A percentile compares a stretch with the other conserved stretches of the same genome.
Evolutionary conservation across 2,797 vertebrate genomes (phyloP).

Genomic region (Protosalanx chinensis): DNA sequence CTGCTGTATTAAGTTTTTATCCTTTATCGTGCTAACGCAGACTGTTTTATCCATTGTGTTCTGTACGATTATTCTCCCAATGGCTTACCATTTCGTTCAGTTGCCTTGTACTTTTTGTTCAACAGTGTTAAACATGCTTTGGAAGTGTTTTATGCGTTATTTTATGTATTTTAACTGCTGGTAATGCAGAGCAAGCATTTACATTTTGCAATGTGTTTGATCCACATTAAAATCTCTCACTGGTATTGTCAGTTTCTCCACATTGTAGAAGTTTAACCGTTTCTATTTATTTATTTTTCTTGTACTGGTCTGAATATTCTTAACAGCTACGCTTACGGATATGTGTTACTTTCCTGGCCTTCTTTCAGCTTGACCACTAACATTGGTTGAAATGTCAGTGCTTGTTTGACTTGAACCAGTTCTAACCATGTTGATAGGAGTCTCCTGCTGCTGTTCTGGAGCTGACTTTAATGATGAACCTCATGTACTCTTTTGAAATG

Average conservation of each 20-base stretch:
- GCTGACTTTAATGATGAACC: constrained; percentile 32
- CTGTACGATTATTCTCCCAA: constrained; percentile 39
- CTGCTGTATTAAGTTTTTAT: constrained; percentile 13
- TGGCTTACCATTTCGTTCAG: constrained; percentile 22
- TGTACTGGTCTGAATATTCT: constrained; percentile 29
- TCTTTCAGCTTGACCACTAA: constrained; percentile 43
- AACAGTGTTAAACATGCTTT: constrained; percentile 70
- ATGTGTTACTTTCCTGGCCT: constrained; percentile 16
- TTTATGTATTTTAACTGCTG: constrained; percentile 55
- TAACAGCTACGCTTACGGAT: constrained; percentile 18
- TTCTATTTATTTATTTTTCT: constrained; percentile 15
- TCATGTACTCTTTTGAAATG: constrained; percentile 52
- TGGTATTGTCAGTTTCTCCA: not conserved
- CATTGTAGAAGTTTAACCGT: not conserved
- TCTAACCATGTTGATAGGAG: constrained; percentile 33
- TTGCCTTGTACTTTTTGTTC: constrained; percentile 34
- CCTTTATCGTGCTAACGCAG: constrained; percentile 1
- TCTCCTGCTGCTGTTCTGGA: constrained; percentile 54
- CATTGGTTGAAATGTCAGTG: constrained; percentile 34
- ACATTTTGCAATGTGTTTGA: constrained; percentile 25
- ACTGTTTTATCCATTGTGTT: constrained; percentile 5
- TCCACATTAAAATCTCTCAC: constrained; percentile 18
- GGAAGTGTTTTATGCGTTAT: constrained; percentile 53
- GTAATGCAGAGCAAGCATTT: constrained; percentile 40
- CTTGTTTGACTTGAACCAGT: constrained; percentile 63